Conservation (phyloP, 2,888 invertebrate species). For the Ryuthela nishihirai region DNA sequence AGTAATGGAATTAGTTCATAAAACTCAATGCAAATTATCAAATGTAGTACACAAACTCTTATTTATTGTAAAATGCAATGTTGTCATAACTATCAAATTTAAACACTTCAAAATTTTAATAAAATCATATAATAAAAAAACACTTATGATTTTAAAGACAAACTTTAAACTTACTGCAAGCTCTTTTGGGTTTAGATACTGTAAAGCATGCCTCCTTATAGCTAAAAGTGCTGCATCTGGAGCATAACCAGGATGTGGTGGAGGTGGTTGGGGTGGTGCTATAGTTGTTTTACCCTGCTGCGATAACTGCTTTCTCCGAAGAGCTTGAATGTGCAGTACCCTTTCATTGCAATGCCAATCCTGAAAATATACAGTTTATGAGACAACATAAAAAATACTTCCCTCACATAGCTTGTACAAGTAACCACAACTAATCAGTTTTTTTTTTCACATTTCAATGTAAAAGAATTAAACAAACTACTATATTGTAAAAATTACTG, state of each 20-base stretch:
- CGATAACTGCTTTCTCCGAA: constrained; percentile 61
- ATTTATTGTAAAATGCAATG: too few species aligned
- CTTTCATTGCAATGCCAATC: constrained; percentile 89
- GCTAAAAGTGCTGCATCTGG: constrained; percentile 96
- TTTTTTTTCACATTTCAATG: too few species aligned
- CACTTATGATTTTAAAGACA: not conserved
- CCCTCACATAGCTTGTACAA: too few species aligned
- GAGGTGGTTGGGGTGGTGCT: constrained; percentile 58
- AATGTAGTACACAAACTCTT: too few species aligned
- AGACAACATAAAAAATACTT: too few species aligned
- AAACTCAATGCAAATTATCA: too few species aligned
- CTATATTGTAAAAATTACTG: too few species aligned
- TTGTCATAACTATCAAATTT: too few species aligned
- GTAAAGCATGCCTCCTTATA: constrained; percentile 89
- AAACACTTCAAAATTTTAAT: too few species aligned
- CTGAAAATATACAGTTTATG: constrained; percentile 51
- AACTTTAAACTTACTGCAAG: constrained; percentile 64
- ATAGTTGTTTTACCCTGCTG: constrained; percentile 56
- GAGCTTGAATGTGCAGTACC: constrained; percentile 63
- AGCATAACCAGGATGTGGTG: constrained; percentile 79
- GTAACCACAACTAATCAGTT: too few species aligned
- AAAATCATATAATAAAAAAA: not conserved
- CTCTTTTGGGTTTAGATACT: constrained; percentile 84
- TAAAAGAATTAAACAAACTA: too few species aligned
- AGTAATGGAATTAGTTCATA: too few species aligned